phyloP scores from a whole-genome alignment of 2,797 vertebrate species.

The Momotus momota region DNA sequence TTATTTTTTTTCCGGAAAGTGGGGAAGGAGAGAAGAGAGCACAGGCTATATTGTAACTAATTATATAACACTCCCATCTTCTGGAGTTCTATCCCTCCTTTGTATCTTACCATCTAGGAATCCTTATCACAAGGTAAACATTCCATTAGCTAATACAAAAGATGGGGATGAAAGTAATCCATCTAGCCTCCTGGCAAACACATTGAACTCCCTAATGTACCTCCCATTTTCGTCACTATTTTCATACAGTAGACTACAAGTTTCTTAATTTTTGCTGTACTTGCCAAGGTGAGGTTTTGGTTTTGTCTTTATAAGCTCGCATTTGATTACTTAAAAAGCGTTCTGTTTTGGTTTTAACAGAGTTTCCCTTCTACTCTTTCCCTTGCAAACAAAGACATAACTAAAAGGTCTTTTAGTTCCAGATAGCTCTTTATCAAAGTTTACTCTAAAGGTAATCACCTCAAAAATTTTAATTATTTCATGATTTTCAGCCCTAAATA shows the following conservation, averaged over 20 bases:
- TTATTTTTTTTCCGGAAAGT: too few species aligned
- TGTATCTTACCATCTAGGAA: not conserved
- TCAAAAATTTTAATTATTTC: not conserved
- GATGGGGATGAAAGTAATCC: not conserved
- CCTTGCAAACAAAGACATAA: not conserved
- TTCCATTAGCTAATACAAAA: not conserved
- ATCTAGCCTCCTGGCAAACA: not conserved
- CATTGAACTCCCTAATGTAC: not conserved
- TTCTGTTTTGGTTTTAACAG: not conserved
- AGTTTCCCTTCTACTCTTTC: not conserved
- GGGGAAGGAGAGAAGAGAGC: not conserved
- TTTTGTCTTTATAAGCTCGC: not conserved
- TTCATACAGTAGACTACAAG: not conserved
- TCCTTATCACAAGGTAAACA: not conserved
- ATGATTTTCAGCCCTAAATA: not conserved
- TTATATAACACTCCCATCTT: not conserved
- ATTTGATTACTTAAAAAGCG: not conserved
- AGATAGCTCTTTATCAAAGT: not conserved
- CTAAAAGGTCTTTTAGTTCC: not conserved
- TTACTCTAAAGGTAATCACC: not conserved
- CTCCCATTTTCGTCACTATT: not conserved
- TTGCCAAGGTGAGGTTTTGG: not conserved
- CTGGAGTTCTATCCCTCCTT: not conserved
- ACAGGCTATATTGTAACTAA: not conserved
- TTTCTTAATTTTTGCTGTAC: not conserved